A percentile compares a stretch with the other conserved stretches of the same genome.
These are phyloP conservation scores for Phymanthus crucifer DNA, from an alignment of 92 coral and sea anemone species.

Conservation along the genomic window DNA sequence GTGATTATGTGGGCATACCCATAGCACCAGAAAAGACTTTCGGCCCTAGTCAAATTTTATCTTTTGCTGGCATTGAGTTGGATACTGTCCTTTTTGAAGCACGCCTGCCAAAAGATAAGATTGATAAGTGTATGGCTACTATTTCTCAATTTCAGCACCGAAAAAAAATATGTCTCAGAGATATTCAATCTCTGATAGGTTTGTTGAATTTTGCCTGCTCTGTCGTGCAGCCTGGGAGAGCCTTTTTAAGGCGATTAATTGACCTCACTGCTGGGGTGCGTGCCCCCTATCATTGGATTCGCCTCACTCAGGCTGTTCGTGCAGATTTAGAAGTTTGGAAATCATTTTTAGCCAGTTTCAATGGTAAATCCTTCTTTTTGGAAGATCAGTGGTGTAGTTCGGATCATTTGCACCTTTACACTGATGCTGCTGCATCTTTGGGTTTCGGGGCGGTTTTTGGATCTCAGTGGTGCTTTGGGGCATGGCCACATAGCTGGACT, in stretches of 20 bases:
- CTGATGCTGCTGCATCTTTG: constrained; percentile 18
- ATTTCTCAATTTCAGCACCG: constrained; percentile 1
- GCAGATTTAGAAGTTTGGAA: constrained; percentile 22
- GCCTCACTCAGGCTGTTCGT: constrained; percentile 6
- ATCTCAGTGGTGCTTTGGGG: constrained; percentile 22
- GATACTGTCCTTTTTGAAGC: background rate
- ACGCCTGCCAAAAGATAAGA: background rate
- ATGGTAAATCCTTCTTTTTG: constrained; percentile 32
- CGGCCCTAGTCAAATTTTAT: background rate
- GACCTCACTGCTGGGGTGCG: constrained; percentile 20
- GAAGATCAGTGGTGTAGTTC: constrained; percentile 12
- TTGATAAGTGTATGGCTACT: background rate
- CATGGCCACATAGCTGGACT: constrained; percentile 18
- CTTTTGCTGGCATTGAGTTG: too few species aligned
- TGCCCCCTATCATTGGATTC: background rate
- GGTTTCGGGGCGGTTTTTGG: constrained; percentile 33
- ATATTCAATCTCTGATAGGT: constrained; percentile 29
- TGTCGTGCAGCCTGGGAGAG: constrained; percentile 33
- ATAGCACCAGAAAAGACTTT: too few species aligned
- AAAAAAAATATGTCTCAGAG: constrained; percentile 15
- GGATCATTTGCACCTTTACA: background rate
- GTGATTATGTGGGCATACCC: constrained; percentile 36
- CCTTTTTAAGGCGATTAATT: constrained; percentile 35
- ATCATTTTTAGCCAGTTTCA: constrained; percentile 14
- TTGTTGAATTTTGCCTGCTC: constrained; percentile 36